Evolutionary conservation across 2,888 invertebrate species (phyloP), one percentile per base, ranked within the genome.

Genomic region (Pantelozetes paolii): DNA sequence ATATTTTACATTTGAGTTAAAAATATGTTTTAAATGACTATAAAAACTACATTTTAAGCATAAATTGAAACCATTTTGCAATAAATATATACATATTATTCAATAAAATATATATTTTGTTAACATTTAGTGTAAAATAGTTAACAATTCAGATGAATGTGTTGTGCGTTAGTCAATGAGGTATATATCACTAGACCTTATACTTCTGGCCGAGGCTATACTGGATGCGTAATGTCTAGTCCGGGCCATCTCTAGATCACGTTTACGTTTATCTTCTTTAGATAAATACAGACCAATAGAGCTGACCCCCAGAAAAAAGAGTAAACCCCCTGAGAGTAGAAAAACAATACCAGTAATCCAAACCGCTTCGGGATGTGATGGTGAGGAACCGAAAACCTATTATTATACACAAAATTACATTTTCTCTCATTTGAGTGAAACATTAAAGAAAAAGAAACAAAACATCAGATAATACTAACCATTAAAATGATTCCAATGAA

Each of bases 341-440:
- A 78, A 69, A 1, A 78, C 78, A 11, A 78, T 78, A 15, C 78
- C 78, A 0, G 77, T 75, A 11, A 78, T 78, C 78, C 78, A 78
- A 26, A 78, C 45, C 1, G 77, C 78, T 69, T 78, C 78, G 20
- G 78, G 77, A 48, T 78, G 76, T 13, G 75, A 69, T 8, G 78
- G 77, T 13, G 77, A 77, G 9, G 77, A 77, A 15, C 78, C 78
- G 15, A 77, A 74, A 1, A 78, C 73, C 73, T 73, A 32, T 57
- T 20, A 62, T 45, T 23, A 70, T 15, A 3, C 2, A 54, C 5
- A 54, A 8, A 23, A 26, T 50, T 50, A 20, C 1, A 2, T 45
- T 18, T 45, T 45, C n/a, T 45, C n/a, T 45, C n/a, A n/a, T n/a
- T n/a, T n/a, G n/a, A n/a, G n/a, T 45, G 45, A 45, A 15, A 45